A percentile compares a stretch with the other conserved stretches of the same genome.
These are phyloP conservation scores for Oophaga pumilio DNA, from an alignment of 2,113 vertebrate genomes.

Conservation along the genomic window DNA sequence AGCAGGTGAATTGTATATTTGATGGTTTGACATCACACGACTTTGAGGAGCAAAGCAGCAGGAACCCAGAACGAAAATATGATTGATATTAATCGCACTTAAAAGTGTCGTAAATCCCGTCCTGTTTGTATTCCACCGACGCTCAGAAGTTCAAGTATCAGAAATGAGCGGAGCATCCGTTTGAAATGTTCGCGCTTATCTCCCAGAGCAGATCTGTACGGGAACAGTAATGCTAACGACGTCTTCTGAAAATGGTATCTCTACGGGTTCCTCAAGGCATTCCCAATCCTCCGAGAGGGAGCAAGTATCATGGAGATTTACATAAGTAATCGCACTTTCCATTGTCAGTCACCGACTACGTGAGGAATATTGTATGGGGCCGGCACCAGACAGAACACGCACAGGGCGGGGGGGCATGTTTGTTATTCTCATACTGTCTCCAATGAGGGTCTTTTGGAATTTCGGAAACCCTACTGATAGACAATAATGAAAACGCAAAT, in stretches of 20 bases:
- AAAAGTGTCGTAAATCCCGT: slow-evolving; percentile 34
- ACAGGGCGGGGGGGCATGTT: neutral
- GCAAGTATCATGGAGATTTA: slow-evolving; percentile 47
- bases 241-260: slow-evolving; percentile 32
- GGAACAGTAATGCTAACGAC: slow-evolving; percentile 13
- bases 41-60: slow-evolving; percentile 13
- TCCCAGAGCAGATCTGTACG: slow-evolving; percentile 37
- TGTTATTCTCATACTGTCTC: slow-evolving; percentile 50
- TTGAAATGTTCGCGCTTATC: slow-evolving; percentile 51
- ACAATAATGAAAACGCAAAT: slow-evolving; percentile 76
- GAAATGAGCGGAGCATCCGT: slow-evolving; percentile 33
- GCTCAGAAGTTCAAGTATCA: slow-evolving; percentile 37
- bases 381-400: slow-evolving; percentile 19
- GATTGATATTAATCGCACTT: slow-evolving; percentile 47
- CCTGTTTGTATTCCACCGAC: slow-evolving; percentile 13
- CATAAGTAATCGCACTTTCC: slow-evolving; percentile 50
- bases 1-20: slow-evolving; percentile 40
- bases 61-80: slow-evolving; percentile 8
- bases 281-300: slow-evolving; percentile 7
- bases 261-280: slow-evolving; percentile 40
- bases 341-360: slow-evolving; percentile 25
- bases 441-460: slow-evolving; percentile 73
- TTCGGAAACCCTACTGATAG: slow-evolving; percentile 71
- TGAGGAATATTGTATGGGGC: slow-evolving; percentile 18
- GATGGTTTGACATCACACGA: slow-evolving; percentile 8